Evolutionary conservation across 2,888 invertebrate species (phyloP).

Genomic region (Oscheius sp.): DNA sequence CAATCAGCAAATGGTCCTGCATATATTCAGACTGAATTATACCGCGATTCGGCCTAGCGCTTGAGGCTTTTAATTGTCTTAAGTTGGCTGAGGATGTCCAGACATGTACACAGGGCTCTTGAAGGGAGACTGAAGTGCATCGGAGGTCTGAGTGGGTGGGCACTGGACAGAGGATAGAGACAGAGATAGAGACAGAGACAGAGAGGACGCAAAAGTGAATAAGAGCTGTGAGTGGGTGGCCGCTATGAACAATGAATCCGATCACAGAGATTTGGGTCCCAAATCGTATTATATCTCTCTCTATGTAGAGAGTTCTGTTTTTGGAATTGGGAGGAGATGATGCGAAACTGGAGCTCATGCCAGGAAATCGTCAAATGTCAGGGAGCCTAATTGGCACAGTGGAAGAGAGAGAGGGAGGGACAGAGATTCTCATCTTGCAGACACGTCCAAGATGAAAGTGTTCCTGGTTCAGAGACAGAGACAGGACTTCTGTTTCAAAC

Average conservation of each 20-base stretch:
- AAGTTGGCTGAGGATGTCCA: background rate
- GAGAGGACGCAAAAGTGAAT: background rate
- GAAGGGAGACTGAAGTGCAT: too few species aligned
- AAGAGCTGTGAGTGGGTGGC: background rate
- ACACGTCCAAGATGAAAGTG: too few species aligned
- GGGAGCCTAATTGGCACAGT: background rate
- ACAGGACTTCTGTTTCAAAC: too few species aligned
- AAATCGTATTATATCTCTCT: background rate
- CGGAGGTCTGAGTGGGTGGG: too few species aligned
- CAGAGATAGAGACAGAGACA: background rate
- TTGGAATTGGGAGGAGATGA: background rate
- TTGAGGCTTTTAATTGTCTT: background rate
- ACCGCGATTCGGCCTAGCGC: background rate
- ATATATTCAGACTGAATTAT: background rate
- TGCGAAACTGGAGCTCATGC: background rate
- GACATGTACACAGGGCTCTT: too few species aligned
- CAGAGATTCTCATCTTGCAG: too few species aligned
- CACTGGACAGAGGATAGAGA: background rate
- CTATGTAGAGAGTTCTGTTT: background rate
- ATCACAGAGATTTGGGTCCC: background rate
- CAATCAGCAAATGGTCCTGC: conserved; percentile 28
- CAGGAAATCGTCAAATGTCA: conserved; percentile 9
- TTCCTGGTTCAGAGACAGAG: too few species aligned
- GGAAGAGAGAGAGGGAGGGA: background rate
- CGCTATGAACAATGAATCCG: background rate